Evolutionary conservation across 2,888 invertebrate species (phyloP).

Genomic region (Phlogophora meticulosa): DNA sequence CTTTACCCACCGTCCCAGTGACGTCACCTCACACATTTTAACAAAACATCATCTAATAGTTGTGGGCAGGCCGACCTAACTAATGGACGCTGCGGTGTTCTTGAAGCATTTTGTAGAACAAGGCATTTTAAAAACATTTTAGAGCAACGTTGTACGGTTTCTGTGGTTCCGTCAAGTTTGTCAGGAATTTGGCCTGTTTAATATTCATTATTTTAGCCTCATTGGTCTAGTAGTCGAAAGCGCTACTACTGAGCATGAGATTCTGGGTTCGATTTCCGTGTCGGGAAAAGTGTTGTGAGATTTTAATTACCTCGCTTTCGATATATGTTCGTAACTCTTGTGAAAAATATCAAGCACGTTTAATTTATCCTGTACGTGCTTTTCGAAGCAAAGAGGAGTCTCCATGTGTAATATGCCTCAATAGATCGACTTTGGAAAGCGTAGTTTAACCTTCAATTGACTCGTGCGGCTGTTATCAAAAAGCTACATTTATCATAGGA

Average conservation of each 20-base stretch:
- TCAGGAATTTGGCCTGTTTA: conserved; percentile 38
- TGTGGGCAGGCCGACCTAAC: conserved; percentile 46
- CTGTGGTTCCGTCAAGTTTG: conserved; percentile 32
- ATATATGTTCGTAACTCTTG: no score
- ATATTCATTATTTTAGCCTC: conserved; percentile 21
- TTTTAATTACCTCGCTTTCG: no score
- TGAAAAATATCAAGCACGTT: no score
- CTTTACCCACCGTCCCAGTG: not conserved
- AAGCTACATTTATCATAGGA: no score
- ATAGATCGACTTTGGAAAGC: no score
- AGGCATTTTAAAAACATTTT: conserved; percentile 52
- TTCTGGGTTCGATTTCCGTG: no score
- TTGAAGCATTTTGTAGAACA: conserved; percentile 49
- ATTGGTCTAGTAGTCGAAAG: not conserved
- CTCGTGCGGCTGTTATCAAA: no score
- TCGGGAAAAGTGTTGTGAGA: no score
- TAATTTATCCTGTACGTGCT: no score
- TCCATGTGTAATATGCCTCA: no score
- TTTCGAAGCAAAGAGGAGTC: no score
- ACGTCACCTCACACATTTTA: conserved; percentile 35
- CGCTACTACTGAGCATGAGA: not conserved
- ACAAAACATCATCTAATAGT: conserved; percentile 49
- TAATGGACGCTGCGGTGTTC: conserved; percentile 57
- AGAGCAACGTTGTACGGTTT: conserved; percentile 23
- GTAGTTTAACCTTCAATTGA: no score